Base-by-base conservation (phyloP, 2,888 invertebrate genomes). In the Seira musarum region DNA sequence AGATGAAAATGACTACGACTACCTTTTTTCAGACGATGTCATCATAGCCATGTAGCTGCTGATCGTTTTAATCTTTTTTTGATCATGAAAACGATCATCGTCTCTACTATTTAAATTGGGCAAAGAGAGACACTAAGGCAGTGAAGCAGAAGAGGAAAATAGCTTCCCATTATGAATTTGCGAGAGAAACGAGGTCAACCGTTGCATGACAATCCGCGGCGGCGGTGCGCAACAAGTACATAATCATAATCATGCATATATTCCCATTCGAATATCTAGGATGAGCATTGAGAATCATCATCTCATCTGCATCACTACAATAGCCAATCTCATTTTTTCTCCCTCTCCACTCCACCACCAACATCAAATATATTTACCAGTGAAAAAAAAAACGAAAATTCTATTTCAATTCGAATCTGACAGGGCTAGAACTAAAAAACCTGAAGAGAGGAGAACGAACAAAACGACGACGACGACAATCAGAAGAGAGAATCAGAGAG, bases 131-230 rank as follows among this genome's bases (percentile, higher is more conserved):
- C 64, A 71, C 63, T 53, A 72, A 49, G 65, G 78, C 72, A 79
- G 46, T 79, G 78, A 79, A 67, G 79, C 73, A 68, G n/a, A 64
- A n/a, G n/a, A 22, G 64, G 8, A 22, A 64, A n/a, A 61, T 21
- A 70, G 69, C 65, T 73, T 73, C 73, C 73, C 73, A 73, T 66
- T 65, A 66, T 73, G 63, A 65, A 74, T 72, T 70, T 75, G 66
- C 66, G 69, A 53, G 57, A 77, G 74, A 80, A 80, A 80, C 80
- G 80, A 80, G 80, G 80, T 80, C 80, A 80, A 80, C 80, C 80
- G 80, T 80, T 80, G 80, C 69, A 74, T 69, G 69, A 69, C 80
- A 80, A 80, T 80, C 60, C 65, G 68, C 69, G 65, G 68, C 74
- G 30, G 30, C 30, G 30, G 30, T 30, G 70, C 76, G 63, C 76